phyloP scores from a whole-genome alignment of 64 coral and sea anemone species.

The Montipora efflorescens region DNA sequence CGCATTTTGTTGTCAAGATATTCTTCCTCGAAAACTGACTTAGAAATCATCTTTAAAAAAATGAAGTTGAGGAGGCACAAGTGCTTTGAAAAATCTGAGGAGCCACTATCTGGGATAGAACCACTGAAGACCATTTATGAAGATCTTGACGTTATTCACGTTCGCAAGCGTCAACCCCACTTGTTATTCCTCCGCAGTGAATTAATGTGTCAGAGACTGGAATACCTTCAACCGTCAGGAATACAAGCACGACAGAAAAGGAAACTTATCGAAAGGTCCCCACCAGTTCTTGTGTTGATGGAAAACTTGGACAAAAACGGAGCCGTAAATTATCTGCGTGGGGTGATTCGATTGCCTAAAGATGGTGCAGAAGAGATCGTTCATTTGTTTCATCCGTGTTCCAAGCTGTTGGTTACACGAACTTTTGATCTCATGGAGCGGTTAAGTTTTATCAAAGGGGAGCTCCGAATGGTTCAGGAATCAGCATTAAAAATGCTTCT shows the following conservation, averaged over 20 bases:
- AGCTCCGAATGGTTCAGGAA: constrained; percentile 87
- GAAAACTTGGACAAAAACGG: constrained; percentile 35
- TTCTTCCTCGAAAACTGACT: constrained; percentile 10
- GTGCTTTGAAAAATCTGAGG: constrained; percentile 46
- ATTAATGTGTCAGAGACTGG: constrained; percentile 76
- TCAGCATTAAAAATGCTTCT: constrained; percentile 76
- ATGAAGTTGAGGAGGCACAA: constrained; percentile 74
- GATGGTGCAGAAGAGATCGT: constrained; percentile 36
- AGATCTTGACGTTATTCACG: constrained; percentile 75
- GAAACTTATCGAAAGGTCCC: constrained; percentile 75
- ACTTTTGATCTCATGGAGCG: constrained; percentile 53
- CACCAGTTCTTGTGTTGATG: constrained; percentile 73
- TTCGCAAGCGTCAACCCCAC: constrained; percentile 78
- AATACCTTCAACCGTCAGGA: constrained; percentile 79
- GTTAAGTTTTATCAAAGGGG: constrained; percentile 68
- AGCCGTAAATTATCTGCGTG: constrained; percentile 77
- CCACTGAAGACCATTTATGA: constrained; percentile 68
- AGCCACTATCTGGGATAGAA: constrained; percentile 44
- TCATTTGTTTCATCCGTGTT: constrained; percentile 84
- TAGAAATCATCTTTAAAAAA: constrained; percentile 51
- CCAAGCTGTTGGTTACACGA: constrained; percentile 63
- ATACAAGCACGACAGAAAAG: constrained; percentile 81
- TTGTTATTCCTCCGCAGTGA: constrained; percentile 84
- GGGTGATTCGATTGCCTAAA: constrained; percentile 37
- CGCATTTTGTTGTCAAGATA: neutral